A percentile compares a stretch with the other conserved stretches of the same genome.
phyloP scores from a whole-genome alignment of 2,888 invertebrate genomes.

The Elmis aenea region DNA sequence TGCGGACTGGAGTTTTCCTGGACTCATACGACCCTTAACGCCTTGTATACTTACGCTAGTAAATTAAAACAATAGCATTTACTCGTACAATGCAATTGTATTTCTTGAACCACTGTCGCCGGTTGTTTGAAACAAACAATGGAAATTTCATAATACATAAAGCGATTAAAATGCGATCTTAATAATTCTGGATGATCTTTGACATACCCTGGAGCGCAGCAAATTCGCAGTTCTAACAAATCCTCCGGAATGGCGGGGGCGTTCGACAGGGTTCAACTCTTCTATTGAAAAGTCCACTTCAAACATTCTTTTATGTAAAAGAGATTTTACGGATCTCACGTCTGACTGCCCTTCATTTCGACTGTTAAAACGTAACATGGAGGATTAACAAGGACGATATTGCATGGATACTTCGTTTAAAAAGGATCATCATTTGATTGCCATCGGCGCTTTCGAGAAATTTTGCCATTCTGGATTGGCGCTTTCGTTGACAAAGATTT shows the following conservation, averaged over 20 bases:
- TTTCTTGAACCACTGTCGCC: too few relatives aligned
- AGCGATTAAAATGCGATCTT: slow-evolving; percentile 22
- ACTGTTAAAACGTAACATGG: slow-evolving; percentile 26
- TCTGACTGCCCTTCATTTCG: slow-evolving; percentile 28
- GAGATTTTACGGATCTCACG: slow-evolving; percentile 26
- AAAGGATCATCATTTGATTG: slow-evolving; percentile 23
- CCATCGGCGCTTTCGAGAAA: slow-evolving; percentile 10
- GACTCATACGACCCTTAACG: too few relatives aligned
- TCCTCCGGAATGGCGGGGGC: slow-evolving; percentile 12
- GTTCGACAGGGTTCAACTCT: slow-evolving; percentile 22
- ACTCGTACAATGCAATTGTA: too few relatives aligned
- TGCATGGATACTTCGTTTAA: slow-evolving; percentile 17
- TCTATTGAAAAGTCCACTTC: slow-evolving; percentile 28
- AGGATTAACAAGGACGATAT: slow-evolving; percentile 28
- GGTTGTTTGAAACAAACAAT: too few relatives aligned
- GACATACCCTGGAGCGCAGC: slow-evolving; percentile 18
- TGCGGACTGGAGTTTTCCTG: too few relatives aligned
- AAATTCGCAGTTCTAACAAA: slow-evolving; percentile 18
- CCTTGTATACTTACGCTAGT: too few relatives aligned
- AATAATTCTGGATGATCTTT: slow-evolving; percentile 18
- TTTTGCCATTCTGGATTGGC: slow-evolving; percentile 8
- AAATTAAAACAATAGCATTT: too few relatives aligned
- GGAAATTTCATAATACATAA: slow-evolving; percentile 12
- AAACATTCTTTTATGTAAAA: slow-evolving; percentile 30
- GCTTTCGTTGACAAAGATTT: slow-evolving; percentile 16